phyloP scores from a whole-genome alignment of 2,113 vertebrate genomes.

The Seriola rivoliana region DNA sequence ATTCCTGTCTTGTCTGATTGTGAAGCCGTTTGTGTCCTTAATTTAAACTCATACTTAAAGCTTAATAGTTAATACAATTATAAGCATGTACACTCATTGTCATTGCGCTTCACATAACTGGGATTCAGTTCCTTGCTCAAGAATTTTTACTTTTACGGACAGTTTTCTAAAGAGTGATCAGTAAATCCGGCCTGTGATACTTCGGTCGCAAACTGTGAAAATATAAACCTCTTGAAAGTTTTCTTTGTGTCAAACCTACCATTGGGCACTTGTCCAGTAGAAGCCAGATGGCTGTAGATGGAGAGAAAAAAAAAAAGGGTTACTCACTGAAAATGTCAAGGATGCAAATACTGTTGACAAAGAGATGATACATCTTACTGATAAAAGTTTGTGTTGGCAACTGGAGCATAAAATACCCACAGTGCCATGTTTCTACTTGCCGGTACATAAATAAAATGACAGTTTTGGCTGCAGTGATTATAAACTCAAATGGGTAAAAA shows the following conservation, averaged over 20 bases:
- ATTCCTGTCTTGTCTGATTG: not conserved
- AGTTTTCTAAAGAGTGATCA: not conserved
- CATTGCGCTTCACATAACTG: not conserved
- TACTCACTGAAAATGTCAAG: conserved; percentile 11
- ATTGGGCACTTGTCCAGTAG: conserved; percentile 76
- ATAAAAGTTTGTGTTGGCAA: not conserved
- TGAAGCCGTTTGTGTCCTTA: not conserved
- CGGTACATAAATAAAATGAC: not conserved
- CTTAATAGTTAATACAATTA: not conserved
- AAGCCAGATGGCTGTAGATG: conserved; percentile 78
- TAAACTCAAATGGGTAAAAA: conserved; percentile 63
- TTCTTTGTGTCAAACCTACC: conserved; percentile 67
- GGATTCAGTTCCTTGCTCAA: not conserved
- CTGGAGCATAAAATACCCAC: not conserved
- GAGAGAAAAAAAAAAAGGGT: conserved; percentile 29
- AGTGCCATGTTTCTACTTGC: not conserved
- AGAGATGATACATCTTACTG: not conserved
- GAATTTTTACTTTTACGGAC: not conserved
- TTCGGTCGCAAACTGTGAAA: not conserved
- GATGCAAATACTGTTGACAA: conserved; percentile 1
- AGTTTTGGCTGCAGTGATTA: conserved; percentile 52
- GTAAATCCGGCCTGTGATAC: not conserved
- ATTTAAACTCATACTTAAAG: not conserved
- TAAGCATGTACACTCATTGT: not conserved
- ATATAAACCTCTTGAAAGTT: not conserved